phyloP scores from a whole-genome alignment of 2,888 invertebrate species.

The Magallana nippona region DNA sequence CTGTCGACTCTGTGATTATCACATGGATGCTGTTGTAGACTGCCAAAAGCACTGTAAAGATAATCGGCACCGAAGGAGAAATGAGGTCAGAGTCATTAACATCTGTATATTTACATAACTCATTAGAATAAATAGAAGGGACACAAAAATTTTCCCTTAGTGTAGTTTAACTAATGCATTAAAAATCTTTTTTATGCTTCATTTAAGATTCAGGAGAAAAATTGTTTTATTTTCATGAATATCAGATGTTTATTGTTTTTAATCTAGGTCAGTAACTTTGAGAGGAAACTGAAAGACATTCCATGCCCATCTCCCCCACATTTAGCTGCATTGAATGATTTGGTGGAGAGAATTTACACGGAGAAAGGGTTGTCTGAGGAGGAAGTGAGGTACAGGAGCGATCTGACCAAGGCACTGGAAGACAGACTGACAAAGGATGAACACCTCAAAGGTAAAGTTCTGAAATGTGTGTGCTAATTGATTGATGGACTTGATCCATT shows the following conservation, averaged over 20 bases:
- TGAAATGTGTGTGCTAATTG: neutral
- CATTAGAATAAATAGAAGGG: no score
- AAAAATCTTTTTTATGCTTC: neutral
- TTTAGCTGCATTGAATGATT: constrained; percentile 67
- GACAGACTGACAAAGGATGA: constrained; percentile 53
- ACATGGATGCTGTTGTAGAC: constrained; percentile 74
- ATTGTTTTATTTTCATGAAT: neutral
- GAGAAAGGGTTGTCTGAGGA: constrained; percentile 71
- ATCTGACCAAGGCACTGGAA: constrained; percentile 67
- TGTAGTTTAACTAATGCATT: neutral
- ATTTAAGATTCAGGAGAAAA: no score
- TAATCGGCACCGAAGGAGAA: constrained; percentile 73
- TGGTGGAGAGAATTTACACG: constrained; percentile 67
- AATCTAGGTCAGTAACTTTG: constrained; percentile 51
- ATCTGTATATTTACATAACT: neutral
- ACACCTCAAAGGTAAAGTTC: constrained; percentile 59
- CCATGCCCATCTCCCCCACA: constrained; percentile 75
- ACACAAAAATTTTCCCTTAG: no score
- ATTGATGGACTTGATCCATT: no score
- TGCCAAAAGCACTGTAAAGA: constrained; percentile 76
- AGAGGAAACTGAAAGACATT: constrained; percentile 70
- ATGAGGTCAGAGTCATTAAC: constrained; percentile 65
- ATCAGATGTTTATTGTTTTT: neutral
- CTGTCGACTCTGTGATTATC: constrained; percentile 80
- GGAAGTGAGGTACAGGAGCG: constrained; percentile 68